Base-by-base conservation (phyloP, 2,113 vertebrate species). In the Phylloscopus whistleri region DNA sequence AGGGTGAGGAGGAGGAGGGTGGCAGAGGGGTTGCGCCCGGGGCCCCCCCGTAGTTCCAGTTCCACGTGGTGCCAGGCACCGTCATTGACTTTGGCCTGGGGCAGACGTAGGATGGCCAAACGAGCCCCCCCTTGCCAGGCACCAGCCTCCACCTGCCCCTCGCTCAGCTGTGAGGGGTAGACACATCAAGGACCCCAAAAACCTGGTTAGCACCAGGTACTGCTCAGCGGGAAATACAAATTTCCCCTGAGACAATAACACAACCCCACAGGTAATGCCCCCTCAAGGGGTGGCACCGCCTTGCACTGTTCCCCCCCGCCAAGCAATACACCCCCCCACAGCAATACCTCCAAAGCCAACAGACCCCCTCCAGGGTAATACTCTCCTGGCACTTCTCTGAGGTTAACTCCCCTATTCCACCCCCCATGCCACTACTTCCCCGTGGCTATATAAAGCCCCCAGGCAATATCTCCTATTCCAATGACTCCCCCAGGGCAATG, bases 1-100 rank as follows among this genome's bases (percentile, higher is more conserved):
- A 99, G 96, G 46, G 98, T 98, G 86, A 99, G 89, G 51, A 98
- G 92, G 2, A 98, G 98, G 48, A 98, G 96, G 83, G 97, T 98
- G 52, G 91, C 87, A 2, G 85, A 41, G 17, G 67, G 73, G 33
- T 4, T 8, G 1, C 0, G 91, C 33, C 35, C 28, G 3, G 91
- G 41, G 12, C 35, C 31, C 20, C n/a, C 73, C 31, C 67, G 85
- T 60, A 89, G 73, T 60, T 93, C 91, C 73, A 93, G 79, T 67
- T 89, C 73, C 21, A 84, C 59, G 1, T 89, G 91, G 53, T 89
- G 85, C 91, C 91, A 93, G 67, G 75, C 73, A 16, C 91, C 85
- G 1, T 89, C 85, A 41, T 49, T 60, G 52, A 84, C 91, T 82
- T 62, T 93, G 85, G 85, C 79, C 13, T 84, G 67, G 35, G 85